Percentiles rank a stretch among this genome's conserved stretches.
phyloP scores from a whole-genome alignment of 2,888 invertebrate genomes.

The Limnephilus rhombicus region DNA sequence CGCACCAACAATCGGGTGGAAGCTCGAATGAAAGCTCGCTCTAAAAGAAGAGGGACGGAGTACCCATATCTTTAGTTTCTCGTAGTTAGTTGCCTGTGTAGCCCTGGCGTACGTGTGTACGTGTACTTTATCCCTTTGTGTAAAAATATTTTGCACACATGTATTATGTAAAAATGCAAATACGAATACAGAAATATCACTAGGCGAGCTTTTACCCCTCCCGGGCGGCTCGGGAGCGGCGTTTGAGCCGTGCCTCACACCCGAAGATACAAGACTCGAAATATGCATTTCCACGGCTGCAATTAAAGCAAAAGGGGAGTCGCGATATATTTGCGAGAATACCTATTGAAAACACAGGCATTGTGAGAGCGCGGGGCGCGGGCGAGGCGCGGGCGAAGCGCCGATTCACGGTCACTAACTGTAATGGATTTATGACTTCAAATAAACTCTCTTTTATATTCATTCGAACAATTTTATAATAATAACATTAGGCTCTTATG shows the following conservation, averaged over 20 bases:
- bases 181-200: constrained; percentile 65
- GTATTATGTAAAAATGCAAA: constrained; percentile 66
- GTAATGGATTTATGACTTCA: neutral
- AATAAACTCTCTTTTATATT: neutral
- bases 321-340: constrained; percentile 38
- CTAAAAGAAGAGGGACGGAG: constrained; percentile 1
- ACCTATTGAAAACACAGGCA: constrained; percentile 38
- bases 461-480: neutral
- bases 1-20: neutral
- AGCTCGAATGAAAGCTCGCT: constrained; percentile 29
- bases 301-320: constrained; percentile 53
- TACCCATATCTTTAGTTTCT: constrained; percentile 56
- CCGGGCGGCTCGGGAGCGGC: constrained; percentile 29
- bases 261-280: constrained; percentile 51
- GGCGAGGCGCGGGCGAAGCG: neutral
- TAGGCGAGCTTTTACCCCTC: constrained; percentile 51
- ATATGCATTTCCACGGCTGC: constrained; percentile 57
- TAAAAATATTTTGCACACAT: constrained; percentile 65
- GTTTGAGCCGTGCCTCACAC: constrained; percentile 49
- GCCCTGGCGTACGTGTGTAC: constrained; percentile 41
- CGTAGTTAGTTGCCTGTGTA: constrained; percentile 57
- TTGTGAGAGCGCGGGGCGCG: neutral
- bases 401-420: neutral
- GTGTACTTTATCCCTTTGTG: constrained; percentile 63
- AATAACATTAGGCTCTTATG: neutral